phyloP scores from a whole-genome alignment of 2,113 vertebrate genomes.

The Todiramphus chloris region DNA sequence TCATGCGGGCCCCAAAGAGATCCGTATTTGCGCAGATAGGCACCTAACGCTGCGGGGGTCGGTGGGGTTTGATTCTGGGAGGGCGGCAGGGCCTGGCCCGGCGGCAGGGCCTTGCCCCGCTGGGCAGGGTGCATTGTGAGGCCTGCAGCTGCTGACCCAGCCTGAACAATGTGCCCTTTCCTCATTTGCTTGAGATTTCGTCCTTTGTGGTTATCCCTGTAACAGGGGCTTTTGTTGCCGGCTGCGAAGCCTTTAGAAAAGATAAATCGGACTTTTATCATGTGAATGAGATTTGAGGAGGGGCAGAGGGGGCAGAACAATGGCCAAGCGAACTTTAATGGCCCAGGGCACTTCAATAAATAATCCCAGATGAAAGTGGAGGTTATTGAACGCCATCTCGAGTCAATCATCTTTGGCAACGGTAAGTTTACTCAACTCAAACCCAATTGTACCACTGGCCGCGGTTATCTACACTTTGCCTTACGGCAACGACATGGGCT shows the following conservation, averaged over 20 bases:
- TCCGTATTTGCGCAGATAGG: rapidly evolving
- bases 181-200: not conserved
- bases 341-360: not conserved
- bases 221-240: not conserved
- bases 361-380: not conserved
- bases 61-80: not conserved
- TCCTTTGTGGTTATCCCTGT: not conserved
- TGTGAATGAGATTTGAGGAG: not conserved
- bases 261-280: not conserved
- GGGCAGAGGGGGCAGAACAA: not conserved
- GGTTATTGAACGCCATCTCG: not conserved
- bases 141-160: not conserved
- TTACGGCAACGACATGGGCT: not conserved
- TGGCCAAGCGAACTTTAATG: not conserved
- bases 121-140: not conserved
- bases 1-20: rapidly evolving
- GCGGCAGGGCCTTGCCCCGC: not conserved
- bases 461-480: not conserved
- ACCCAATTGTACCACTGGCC: not conserved
- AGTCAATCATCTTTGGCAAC: not conserved
- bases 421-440: not conserved
- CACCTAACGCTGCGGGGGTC: rapidly evolving
- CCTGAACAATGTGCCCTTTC: not conserved
- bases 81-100: not conserved
- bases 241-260: not conserved